Conservation (phyloP, 2,888 invertebrate species). For the Apotomis capreana region DNA sequence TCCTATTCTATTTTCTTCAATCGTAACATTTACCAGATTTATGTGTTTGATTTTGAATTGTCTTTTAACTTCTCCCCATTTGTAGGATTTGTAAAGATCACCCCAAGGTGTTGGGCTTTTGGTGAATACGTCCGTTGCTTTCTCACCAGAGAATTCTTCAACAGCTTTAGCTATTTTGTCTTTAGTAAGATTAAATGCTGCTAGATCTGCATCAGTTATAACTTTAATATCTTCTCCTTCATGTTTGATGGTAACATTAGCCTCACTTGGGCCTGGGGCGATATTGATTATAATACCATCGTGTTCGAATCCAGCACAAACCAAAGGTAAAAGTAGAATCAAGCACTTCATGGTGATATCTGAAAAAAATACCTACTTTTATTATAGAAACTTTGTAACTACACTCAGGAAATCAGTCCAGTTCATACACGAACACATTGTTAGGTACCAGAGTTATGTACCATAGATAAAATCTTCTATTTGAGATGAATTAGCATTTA, state of each 20-base stretch:
- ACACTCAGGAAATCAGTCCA: no score
- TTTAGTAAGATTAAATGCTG: conserved; percentile 28
- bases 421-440: no score
- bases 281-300: conserved; percentile 3
- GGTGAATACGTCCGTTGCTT: conserved; percentile 33
- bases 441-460: no score
- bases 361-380: neutral
- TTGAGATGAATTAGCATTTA: no score
- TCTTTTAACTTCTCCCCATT: conserved; percentile 29
- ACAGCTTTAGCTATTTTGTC: conserved; percentile 7
- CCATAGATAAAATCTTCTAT: no score
- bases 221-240: conserved; percentile 14
- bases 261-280: conserved; percentile 1
- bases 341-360: conserved; percentile 3
- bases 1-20: neutral
- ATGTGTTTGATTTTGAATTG: conserved; percentile 12
- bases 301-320: neutral
- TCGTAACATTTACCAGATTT: conserved; percentile 9
- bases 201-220: conserved; percentile 24
- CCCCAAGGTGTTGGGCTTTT: conserved; percentile 38
- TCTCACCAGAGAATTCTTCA: conserved; percentile 9
- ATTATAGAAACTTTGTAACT: no score
- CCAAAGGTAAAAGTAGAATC: conserved; percentile 4
- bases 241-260: neutral
- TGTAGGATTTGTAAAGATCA: conserved; percentile 31